Conservation (phyloP, 2,113 vertebrate genomes). For the Nibea albiflora region DNA sequence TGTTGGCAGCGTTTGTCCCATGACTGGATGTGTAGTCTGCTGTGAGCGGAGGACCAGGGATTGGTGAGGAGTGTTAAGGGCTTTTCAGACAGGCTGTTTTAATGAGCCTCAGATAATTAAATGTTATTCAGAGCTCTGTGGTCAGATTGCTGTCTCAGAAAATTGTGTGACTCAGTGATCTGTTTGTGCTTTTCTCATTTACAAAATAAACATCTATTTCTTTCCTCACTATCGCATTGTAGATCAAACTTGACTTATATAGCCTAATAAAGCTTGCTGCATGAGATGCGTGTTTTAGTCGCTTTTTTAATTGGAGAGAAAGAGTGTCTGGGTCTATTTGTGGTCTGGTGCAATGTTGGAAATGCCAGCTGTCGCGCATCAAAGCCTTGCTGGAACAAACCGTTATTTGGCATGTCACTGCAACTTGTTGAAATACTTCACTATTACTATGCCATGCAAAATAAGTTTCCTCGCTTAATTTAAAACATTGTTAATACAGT, state of each 20-base stretch:
- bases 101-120: slow-evolving; percentile 76
- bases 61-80: slow-evolving; percentile 39
- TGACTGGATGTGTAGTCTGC: slow-evolving; percentile 46
- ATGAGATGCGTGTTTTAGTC: slow-evolving; percentile 65
- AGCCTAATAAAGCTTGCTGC: slow-evolving; percentile 72
- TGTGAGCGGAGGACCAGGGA: slow-evolving; percentile 9
- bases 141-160: slow-evolving; percentile 58
- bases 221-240: slow-evolving; percentile 46
- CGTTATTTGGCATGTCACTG: slow-evolving; percentile 65
- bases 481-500: slow-evolving; percentile 7
- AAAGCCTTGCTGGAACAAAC: slow-evolving; percentile 73
- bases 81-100: slow-evolving; percentile 60
- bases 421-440: slow-evolving; percentile 70
- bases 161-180: slow-evolving; percentile 55
- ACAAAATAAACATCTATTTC: slow-evolving; percentile 66
- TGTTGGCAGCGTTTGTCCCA: slow-evolving; percentile 31
- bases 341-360: slow-evolving; percentile 83
- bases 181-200: slow-evolving; percentile 70
- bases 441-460: slow-evolving; percentile 44
- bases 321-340: slow-evolving; percentile 84
- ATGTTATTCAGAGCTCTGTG: slow-evolving; percentile 63
- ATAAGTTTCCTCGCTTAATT: neutral
- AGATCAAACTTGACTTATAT: slow-evolving; percentile 68
- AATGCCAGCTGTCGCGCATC: slow-evolving; percentile 86
- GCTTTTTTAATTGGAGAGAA: slow-evolving; percentile 83